These are phyloP conservation scores for Xestia c-nigrum DNA, from an alignment of 2,888 invertebrate genomes.

Conservation along the genomic window DNA sequence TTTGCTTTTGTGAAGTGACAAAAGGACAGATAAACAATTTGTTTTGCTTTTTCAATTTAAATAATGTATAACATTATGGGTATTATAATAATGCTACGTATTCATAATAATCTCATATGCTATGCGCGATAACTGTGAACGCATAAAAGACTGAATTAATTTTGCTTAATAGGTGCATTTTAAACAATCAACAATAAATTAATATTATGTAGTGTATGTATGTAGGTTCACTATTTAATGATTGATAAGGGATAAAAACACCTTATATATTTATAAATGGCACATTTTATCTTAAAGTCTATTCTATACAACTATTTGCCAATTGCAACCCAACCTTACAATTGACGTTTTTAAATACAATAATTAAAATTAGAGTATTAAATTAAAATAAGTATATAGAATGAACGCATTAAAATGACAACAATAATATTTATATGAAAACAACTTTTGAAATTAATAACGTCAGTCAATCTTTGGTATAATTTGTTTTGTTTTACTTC, in stretches of 20 bases:
- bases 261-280: conserved; percentile 72
- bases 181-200: not conserved
- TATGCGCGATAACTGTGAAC: not conserved
- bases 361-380: conserved; percentile 77
- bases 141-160: not conserved
- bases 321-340: conserved; percentile 89
- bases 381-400: conserved; percentile 67
- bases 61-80: too few relatives aligned
- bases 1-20: not conserved
- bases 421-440: conserved; percentile 46
- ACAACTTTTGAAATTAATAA: conserved; percentile 67
- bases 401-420: conserved; percentile 55
- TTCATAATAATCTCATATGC: not conserved
- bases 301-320: conserved; percentile 79
- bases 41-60: not conserved
- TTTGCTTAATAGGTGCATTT: not conserved
- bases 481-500: conserved; percentile 72
- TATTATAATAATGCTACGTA: not conserved
- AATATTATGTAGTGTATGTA: not conserved
- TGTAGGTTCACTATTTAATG: not conserved
- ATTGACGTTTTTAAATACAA: conserved; percentile 77
- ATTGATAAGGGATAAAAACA: conserved; percentile 13
- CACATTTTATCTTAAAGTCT: conserved; percentile 81
- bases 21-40: not conserved
- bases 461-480: conserved; percentile 79